phyloP scores from a whole-genome alignment of 2,113 vertebrate genomes.

The Microtus montanus region DNA sequence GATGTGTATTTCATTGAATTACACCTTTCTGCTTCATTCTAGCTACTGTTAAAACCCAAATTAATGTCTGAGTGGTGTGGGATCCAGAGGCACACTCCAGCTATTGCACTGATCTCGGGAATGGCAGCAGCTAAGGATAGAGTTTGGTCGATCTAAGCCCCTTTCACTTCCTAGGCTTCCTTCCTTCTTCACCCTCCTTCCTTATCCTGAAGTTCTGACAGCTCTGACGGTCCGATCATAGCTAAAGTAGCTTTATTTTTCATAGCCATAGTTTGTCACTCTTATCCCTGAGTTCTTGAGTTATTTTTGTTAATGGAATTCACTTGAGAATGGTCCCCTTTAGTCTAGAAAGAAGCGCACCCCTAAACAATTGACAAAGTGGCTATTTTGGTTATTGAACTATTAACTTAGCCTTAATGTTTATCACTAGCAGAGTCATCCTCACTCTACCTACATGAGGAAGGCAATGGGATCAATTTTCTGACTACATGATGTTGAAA shows the following conservation, averaged over 20 bases:
- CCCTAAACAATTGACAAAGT: background rate
- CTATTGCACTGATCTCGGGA: background rate
- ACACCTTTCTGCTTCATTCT: background rate
- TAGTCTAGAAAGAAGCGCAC: background rate
- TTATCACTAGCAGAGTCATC: background rate
- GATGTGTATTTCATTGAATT: background rate
- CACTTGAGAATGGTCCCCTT: background rate
- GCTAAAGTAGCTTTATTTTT: background rate
- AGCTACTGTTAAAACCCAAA: background rate
- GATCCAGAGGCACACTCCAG: background rate
- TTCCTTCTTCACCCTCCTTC: background rate
- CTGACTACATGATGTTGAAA: background rate
- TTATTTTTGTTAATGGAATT: background rate
- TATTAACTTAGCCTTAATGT: background rate
- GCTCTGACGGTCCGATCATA: background rate
- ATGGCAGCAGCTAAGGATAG: background rate
- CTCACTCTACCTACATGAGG: background rate
- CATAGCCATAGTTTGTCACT: background rate
- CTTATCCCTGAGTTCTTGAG: background rate
- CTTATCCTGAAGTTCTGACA: background rate
- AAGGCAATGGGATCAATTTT: background rate
- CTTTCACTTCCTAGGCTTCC: background rate
- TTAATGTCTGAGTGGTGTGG: background rate
- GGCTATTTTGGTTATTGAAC: background rate
- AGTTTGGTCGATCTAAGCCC: background rate